Evolutionary conservation across 2,888 invertebrate species (phyloP), one percentile per base, ranked within the genome.

Genomic region (Allolobophora icterica): DNA sequence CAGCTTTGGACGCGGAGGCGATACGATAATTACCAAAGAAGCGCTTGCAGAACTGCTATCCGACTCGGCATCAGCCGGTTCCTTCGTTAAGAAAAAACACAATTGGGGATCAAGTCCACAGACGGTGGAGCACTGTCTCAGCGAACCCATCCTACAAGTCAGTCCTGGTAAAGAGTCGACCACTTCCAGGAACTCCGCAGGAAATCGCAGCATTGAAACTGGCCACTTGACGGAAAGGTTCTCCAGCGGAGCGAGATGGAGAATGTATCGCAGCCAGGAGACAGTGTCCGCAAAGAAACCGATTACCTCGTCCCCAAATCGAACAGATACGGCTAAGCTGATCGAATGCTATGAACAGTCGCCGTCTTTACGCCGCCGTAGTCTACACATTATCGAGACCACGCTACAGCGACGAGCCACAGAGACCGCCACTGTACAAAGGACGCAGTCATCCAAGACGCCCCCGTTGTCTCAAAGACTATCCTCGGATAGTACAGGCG

Each of bases 181-280:
- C 30, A n/a, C 30, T 71, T 71, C 71, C 11, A n/a, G 71, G 71
- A n/a, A 30, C 17, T 71, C 71, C 71, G n/a, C n/a, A n/a, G n/a
- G 71, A 71, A 71, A 17, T 30, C 71, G 71, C 17, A 71, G 71
- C 71, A 11, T 11, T n/a, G 71, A 8, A 71, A 71, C n/a, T 3
- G n/a, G 71, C 30, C 71, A 71, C 30, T 13, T 71, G 8, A n/a
- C 11, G 30, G 71, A 71, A 71, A 30, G 71, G n/a, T n/a, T 71
- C 8, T 71, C 71, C 71, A 71, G 71, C n/a, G 71, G 71, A 71
- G n/a, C 71, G 30, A 71, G 71, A 8, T 71, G 71, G 71, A 71
- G 71, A n/a, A 71, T 71, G n/a, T 71, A n/a, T n/a, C 71, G 71
- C 30, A 71, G 71, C n/a, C 71, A 71, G 71, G 71, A 71, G n/a